Base-by-base conservation (phyloP, 23 tunicate species). In the Trididemnum clinides region DNA sequence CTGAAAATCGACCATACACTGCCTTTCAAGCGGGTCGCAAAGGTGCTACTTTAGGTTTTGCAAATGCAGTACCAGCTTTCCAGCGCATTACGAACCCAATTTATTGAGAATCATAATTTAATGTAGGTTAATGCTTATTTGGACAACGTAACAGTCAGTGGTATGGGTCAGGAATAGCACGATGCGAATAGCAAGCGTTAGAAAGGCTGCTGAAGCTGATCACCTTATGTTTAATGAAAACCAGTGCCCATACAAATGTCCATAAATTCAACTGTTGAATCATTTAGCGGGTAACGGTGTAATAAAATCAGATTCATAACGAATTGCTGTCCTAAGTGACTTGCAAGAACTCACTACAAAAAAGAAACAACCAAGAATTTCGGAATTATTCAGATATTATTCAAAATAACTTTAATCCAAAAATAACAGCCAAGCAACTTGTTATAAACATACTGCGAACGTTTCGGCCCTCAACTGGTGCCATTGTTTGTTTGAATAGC, bases 11-110 rank as follows among this genome's bases (percentile, higher is more conserved):
- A 20, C 26, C 27, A 12, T 76, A 44, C 39, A 76, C 82, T 12
- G 82, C 82, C 5, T 76, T 76, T 22, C 28, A 76, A 15, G n/a
- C 82, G 4, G 50, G 78, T 32, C 6, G n/a, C 72, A 76, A 33
- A 44, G 28, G 15, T 20, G 3, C 20, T 29, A 39, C 71, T 76
- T 33, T 76, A 12, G 82, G 82, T 4, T 5, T 76, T 4, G 39
- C 82, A 7, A 76, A 76, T 22, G 82, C 28, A 5, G 82, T 76
- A 76, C 64, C 82, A 19, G 64, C 32, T n/a, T 76, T 76, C 5
- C 82, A 76, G 26, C 25, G 82, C 44, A 27, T 20, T 3, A 39
- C 44, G 28, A 33, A 76, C 29, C n/a, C 3, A 76, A 10, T 15
- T 76, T 7, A 25, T 76, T 19, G 28, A 44, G 5, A 19, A 76